Evolutionary conservation across 1,140 invertebrate species (phyloP), one percentile per base, ranked within the genome.

Genomic region (Drusus annulatus): DNA sequence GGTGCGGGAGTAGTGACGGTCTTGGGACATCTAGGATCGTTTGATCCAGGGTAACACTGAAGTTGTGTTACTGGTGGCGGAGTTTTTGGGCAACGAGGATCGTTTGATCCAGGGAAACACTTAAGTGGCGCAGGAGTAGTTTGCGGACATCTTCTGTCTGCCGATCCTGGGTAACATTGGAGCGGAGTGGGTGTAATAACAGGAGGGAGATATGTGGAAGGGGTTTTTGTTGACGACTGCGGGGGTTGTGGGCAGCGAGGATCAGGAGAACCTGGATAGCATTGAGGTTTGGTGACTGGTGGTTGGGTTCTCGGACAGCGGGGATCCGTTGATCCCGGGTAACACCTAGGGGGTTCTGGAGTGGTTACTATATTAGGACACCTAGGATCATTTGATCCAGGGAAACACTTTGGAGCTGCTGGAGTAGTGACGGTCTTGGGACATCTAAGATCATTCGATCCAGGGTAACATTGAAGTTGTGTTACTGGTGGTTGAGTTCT

Each of bases 251-350:
- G 81, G 50, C 87, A 89, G 16, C 83, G 81, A 16, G 87, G 86
- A 84, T 89, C 87, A 6, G 74, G 82, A 15, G 84, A 86, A 0
- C 86, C 87, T 28, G 84, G 86, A 73, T 82, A 87, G 77, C 85
- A 86, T 8, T 58, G 56, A 3, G 83, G 85, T 56, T 79, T 51
- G 31, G 77, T 50, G 68, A 80, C 73, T 3, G 82, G 80, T 0
- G 79, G 28, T 28, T 86, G 62, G 21, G 84, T 83, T 3, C 81
- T 82, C 4, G 84, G 83, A 79, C 87, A 89, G 19, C 85, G 83
- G 3, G 87, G 86, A 83, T 89, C 88, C 17, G 58, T 83, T 10
- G 80, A 83, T 21, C 88, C 88, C 13, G 88, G 86, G 78, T 81
- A 89, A 76, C 87, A 88, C 17, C 73, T 75, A 10, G 80, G 77